Conservation (phyloP, 2,113 vertebrate species). For the Channa maculata region DNA sequence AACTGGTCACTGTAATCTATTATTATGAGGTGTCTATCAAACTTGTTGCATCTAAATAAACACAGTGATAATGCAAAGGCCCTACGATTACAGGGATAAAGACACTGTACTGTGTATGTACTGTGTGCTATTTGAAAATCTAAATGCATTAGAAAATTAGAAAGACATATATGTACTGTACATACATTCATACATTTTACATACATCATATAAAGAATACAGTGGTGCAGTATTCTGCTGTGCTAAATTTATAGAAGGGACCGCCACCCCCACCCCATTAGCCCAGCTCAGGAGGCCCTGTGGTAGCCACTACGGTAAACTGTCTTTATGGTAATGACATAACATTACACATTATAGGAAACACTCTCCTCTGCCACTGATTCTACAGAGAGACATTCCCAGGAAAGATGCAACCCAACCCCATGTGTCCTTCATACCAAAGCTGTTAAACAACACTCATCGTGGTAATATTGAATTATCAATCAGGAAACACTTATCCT, state of each 20-base stretch:
- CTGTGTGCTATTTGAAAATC: no score
- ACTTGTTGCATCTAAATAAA: not conserved
- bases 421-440: conserved; percentile 24
- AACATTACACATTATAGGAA: not conserved
- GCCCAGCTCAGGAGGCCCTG: not conserved
- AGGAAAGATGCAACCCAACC: conserved; percentile 40
- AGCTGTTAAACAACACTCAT: conserved; percentile 57
- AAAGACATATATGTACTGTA: no score
- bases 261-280: not conserved
- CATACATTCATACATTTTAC: not conserved
- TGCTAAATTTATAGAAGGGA: conserved; percentile 17
- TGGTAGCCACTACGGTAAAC: conserved; percentile 3
- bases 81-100: not conserved
- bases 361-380: not conserved
- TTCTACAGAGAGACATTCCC: conserved; percentile 4
- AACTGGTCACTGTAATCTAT: not conserved
- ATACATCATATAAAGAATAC: not conserved
- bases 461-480: conserved; percentile 52
- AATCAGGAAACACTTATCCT: conserved; percentile 63
- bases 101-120: no score
- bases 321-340: conserved; percentile 8
- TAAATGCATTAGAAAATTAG: not conserved
- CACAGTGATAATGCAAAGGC: not conserved
- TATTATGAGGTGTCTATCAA: not conserved
- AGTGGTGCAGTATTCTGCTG: conserved; percentile 9